These are phyloP conservation scores for Dipodomys ordii DNA, from an alignment of 2,113 vertebrate species.

Conservation along the genomic window DNA sequence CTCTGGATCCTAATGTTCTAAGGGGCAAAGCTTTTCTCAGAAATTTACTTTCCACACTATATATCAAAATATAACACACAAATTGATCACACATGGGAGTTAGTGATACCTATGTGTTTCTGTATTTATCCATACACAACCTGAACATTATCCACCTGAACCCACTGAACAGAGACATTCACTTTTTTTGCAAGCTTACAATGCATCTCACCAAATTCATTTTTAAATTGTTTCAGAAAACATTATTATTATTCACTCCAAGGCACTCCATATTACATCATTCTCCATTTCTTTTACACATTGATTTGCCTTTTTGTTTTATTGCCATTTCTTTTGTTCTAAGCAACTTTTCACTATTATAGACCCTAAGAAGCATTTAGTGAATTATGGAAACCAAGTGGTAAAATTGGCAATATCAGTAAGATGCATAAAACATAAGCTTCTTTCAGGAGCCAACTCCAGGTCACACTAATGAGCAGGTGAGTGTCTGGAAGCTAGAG, in stretches of 20 bases:
- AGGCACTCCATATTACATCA: neutral
- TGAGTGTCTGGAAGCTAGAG: neutral
- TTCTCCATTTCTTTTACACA: neutral
- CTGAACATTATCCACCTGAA: neutral
- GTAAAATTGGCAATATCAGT: slow-evolving; percentile 23
- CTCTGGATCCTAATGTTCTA: neutral
- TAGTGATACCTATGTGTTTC: neutral
- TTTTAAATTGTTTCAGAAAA: neutral
- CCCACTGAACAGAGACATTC: too few relatives aligned
- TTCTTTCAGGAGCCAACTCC: neutral
- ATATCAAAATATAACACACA: neutral
- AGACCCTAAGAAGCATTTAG: neutral
- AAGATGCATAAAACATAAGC: neutral
- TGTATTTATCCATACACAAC: neutral
- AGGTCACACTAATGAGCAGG: neutral
- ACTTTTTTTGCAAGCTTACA: neutral
- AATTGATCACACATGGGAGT: neutral
- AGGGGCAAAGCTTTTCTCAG: neutral
- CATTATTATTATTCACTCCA: neutral
- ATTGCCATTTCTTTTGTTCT: neutral
- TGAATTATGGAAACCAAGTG: slow-evolving; percentile 9
- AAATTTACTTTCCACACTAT: neutral
- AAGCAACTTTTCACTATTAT: neutral
- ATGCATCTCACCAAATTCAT: neutral
- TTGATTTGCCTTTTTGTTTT: neutral